phyloP scores from a whole-genome alignment of 2,797 vertebrate genomes.

The Tapera naevia region DNA sequence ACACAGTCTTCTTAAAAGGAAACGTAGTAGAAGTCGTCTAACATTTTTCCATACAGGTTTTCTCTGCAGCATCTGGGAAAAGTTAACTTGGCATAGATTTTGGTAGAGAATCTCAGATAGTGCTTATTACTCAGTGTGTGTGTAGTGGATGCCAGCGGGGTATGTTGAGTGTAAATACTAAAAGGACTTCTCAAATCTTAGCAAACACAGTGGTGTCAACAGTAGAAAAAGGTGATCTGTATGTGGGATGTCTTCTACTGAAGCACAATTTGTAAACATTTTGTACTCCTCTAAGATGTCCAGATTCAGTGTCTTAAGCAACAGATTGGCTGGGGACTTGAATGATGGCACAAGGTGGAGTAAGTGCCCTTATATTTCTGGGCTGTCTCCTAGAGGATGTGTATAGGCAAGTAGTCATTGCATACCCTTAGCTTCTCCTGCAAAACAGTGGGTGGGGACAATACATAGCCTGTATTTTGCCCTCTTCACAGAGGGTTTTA shows the following conservation, averaged over 20 bases:
- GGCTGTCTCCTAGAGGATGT: background rate
- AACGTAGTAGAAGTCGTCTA: background rate
- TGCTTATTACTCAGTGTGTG: background rate
- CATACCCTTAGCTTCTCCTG: background rate
- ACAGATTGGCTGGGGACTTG: background rate
- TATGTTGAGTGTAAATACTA: background rate
- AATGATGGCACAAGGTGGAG: background rate
- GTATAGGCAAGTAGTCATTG: background rate
- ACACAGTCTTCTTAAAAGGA: background rate
- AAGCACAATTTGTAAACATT: background rate
- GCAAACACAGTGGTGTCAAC: background rate
- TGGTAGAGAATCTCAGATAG: background rate
- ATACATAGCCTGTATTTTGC: background rate
- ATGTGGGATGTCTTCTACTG: background rate
- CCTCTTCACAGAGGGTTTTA: background rate
- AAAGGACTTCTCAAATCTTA: background rate
- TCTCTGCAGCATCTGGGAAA: background rate
- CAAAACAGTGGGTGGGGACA: background rate
- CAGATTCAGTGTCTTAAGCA: background rate
- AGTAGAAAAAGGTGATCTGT: background rate
- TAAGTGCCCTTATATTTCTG: background rate
- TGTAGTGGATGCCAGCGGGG: background rate
- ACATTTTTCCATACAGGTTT: background rate
- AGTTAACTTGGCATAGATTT: background rate
- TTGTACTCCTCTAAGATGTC: background rate